Evolutionary conservation across 1,140 invertebrate genomes (phyloP), one percentile per base, ranked within the genome.

Genomic region (Manduca sexta): DNA sequence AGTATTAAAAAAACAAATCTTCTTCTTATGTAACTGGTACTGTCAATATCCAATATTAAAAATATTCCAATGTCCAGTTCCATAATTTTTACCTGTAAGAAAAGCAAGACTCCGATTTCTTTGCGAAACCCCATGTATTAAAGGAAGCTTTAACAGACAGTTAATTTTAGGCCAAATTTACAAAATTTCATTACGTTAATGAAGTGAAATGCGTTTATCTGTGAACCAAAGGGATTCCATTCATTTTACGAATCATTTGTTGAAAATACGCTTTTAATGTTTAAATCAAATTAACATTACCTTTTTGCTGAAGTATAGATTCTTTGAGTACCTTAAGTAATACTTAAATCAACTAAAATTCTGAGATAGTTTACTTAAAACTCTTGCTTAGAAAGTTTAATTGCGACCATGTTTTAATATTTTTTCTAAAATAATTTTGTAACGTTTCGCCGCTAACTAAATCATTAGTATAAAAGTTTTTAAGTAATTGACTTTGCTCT

Each of bases 111-210:
- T 56, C 51, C 38, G 57, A 74, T 73, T 77, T 77, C 66, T 74
- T 74, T 69, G 51, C 55, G 65, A 60, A 66, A 56, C 55, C 52
- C 57, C 59, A 64, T 46, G 62, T 71, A 71, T 65, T 69, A 64
- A 54, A 60, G 65, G 59, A 62, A 68, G 56, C 58, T 59, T 55
- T 63, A 64, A 63, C 63, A 66, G 56, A 43, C 59, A 71, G 66
- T 66, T 75, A 74, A 74, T 73, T 74, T 74, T 69, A 63, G 58
- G 59, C 52, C 46, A 64, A 73, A 68, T 72, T 69, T 59, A 59
- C 57, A 38, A 68, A 74, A 78, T 74, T 78, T 75, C 64, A 78
- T 78, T 78, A 78, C 62, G 50, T 49, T 78, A 78, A 75, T 74
- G 65, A 69, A 69, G 61, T 67, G 40, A 69, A 74, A 61, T 68